Base-by-base conservation (phyloP, 2,888 invertebrate genomes). In the Ophion obscuratus region DNA sequence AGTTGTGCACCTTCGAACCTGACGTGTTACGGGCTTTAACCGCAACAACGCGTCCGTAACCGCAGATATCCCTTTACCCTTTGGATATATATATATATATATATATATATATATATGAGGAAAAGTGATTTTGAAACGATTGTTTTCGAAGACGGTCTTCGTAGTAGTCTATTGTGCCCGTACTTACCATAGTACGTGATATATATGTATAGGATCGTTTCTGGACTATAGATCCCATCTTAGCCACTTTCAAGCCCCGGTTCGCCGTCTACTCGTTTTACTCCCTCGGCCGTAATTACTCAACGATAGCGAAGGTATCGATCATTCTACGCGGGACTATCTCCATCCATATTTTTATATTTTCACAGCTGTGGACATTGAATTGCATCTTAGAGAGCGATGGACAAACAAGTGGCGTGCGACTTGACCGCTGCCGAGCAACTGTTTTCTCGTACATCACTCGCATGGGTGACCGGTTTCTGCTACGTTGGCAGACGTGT, bases 31-130 rank as follows among this genome's bases (percentile, higher is more conserved):
- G 89, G 88, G 89, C 90, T 92, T 91, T 91, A 92, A 93, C 93
- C 93, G 92, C 93, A 93, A 92, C 92, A 92, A 91, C 92, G 91
- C 93, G 91, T 91, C 90, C 91, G 89, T 89, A 91, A 93, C 93
- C 93, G 90, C 93, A 93, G 90, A 89, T 91, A 92, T 89, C 91
- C 92, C 92, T 91, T 91, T 89, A 90, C 91, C 73, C 44, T 86
- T 57, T 6, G 57, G 40, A 31, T 31, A 31, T 31, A 31, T 31
- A 31, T 31, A 31, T 31, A 31, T 31, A 31, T 31, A 31, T 31
- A 31, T 31, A 31, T 31, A 31, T 31, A 31, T 31, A 31, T 31
- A 31, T 44, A 17, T 20, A 47, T 11, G 5, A 17, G 17, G 53
- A 53, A 53, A 17, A 53, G 17, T 53, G 53, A 53, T 53, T 53